Percentiles rank a stretch among this genome's conserved stretches.
These are phyloP conservation scores for Notothenia rossii DNA, from an alignment of 2,113 vertebrate species.

Conservation along the genomic window DNA sequence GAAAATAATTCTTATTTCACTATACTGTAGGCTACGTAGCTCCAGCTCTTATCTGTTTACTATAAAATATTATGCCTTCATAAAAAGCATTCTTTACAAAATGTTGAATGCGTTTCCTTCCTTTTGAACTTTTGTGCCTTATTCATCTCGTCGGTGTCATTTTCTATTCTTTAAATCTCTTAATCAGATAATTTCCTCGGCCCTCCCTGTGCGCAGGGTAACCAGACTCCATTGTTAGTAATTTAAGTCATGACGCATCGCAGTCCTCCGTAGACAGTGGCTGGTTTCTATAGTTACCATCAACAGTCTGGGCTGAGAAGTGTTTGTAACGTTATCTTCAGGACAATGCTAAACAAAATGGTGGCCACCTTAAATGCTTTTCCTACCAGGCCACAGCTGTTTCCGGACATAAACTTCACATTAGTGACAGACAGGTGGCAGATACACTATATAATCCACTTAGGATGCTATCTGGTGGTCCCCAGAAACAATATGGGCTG, in stretches of 20 bases:
- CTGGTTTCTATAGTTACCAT: constrained; percentile 72
- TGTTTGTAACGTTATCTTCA: constrained; percentile 59
- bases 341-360: constrained; percentile 62
- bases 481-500: constrained; percentile 3
- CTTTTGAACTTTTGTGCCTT: background rate
- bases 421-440: constrained; percentile 50
- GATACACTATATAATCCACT: constrained; percentile 13
- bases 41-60: background rate
- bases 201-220: constrained; percentile 46
- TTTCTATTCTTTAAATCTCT: constrained; percentile 38
- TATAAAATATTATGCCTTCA: background rate
- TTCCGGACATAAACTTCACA: constrained; percentile 29
- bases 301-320: constrained; percentile 71
- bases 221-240: constrained; percentile 71
- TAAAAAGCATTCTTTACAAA: background rate
- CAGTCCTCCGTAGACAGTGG: constrained; percentile 60
- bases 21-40: background rate
- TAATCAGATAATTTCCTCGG: constrained; percentile 54
- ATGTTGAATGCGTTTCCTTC: background rate
- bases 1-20: background rate
- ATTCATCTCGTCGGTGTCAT: constrained; percentile 5
- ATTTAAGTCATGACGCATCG: constrained; percentile 72
- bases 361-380: constrained; percentile 26
- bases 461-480: constrained; percentile 2
- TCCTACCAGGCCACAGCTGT: constrained; percentile 27